Conservation (phyloP, 1,140 invertebrate genomes). For the Penaeus indicus region DNA sequence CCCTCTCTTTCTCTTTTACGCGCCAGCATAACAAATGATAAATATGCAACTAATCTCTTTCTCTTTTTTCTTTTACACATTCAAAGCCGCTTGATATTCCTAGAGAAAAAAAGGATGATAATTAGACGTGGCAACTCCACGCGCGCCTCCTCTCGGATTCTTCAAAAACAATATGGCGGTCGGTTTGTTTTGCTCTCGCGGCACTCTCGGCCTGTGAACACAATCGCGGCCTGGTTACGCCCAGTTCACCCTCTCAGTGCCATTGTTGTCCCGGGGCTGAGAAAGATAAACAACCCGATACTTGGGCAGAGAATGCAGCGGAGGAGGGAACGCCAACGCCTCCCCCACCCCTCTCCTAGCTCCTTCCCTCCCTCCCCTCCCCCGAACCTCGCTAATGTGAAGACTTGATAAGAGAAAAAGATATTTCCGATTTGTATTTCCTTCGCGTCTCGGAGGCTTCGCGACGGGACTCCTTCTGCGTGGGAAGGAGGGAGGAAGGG, state of each 20-base stretch:
- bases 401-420: too few species aligned
- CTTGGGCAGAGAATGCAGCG: conserved; percentile 28
- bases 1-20: too few species aligned
- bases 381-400: too few species aligned
- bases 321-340: background rate
- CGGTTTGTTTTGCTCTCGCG: conserved; percentile 43
- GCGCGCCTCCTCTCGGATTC: conserved; percentile 10
- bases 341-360: too few species aligned
- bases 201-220: background rate
- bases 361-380: background rate
- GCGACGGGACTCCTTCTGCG: too few species aligned
- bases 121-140: background rate
- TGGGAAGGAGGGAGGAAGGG: too few species aligned
- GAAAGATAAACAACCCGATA: conserved; percentile 31
- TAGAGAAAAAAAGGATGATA: background rate
- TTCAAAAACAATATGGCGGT: conserved; percentile 49
- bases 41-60: too few species aligned
- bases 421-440: too few species aligned
- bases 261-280: conserved; percentile 40
- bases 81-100: too few species aligned
- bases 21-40: too few species aligned
- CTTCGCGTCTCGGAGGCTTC: too few species aligned
- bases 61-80: too few species aligned
- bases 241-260: background rate
- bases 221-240: conserved; percentile 2